Conservation (phyloP, 1,140 invertebrate genomes). For the Eupristina koningsbergeri region DNA sequence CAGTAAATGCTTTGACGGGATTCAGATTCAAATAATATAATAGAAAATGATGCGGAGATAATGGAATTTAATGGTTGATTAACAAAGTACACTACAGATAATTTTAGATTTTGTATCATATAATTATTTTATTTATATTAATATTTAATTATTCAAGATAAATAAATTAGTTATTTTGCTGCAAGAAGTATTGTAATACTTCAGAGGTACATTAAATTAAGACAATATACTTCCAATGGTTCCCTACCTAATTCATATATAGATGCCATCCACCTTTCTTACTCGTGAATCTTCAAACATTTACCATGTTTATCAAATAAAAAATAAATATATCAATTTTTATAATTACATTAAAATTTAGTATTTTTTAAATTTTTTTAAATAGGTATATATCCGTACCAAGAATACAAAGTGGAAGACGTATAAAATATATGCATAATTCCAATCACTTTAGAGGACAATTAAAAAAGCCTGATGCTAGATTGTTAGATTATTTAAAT, state of each 20-base stretch:
- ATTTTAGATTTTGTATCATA: conserved; percentile 9
- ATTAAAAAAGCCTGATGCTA: conserved; percentile 87
- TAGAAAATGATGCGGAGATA: conserved; percentile 89
- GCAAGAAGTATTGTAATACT: conserved; percentile 79
- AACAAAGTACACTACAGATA: conserved; percentile 56
- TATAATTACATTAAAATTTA: background rate
- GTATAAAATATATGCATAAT: conserved; percentile 92
- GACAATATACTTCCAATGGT: conserved; percentile 69
- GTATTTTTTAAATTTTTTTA: conserved; percentile 45
- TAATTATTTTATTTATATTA: background rate
- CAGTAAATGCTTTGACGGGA: conserved; percentile 84
- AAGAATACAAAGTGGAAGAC: conserved; percentile 94
- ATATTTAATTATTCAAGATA: conserved; percentile 65
- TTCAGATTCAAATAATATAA: conserved; percentile 68
- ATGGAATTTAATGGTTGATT: conserved; percentile 90
- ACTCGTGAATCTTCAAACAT: conserved; percentile 83
- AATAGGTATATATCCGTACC: conserved; percentile 87
- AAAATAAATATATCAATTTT: conserved; percentile 48
- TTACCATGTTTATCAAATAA: conserved; percentile 91
- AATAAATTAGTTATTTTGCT: conserved; percentile 79
- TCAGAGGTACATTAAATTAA: conserved; percentile 79
- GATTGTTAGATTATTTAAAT: conserved; percentile 85
- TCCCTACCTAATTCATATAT: conserved; percentile 84
- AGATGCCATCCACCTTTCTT: conserved; percentile 92
- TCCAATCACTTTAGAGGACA: conserved; percentile 86